These are phyloP conservation scores for Porites lobata DNA, from an alignment of 92 coral and sea anemone species.

Conservation along the genomic window DNA sequence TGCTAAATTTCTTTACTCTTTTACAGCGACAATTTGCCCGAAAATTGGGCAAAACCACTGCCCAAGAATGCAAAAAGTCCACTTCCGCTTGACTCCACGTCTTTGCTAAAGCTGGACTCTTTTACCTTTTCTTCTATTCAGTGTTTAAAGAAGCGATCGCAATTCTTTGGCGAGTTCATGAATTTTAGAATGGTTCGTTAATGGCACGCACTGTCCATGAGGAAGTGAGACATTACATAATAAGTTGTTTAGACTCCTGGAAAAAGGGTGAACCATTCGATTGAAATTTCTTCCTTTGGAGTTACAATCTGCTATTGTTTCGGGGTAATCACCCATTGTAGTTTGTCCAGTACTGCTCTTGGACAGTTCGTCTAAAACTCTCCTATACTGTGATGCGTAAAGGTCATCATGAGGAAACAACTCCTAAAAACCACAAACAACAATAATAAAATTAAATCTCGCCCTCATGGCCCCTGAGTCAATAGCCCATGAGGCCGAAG, in stretches of 20 bases:
- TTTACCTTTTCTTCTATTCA: neutral
- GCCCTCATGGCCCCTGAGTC: too few relatives aligned
- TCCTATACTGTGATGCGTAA: constrained; percentile 29
- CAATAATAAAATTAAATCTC: neutral
- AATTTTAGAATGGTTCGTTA: constrained; percentile 43
- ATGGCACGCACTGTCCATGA: constrained; percentile 60
- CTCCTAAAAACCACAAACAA: constrained; percentile 3
- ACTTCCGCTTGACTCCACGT: too few relatives aligned
- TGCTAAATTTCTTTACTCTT: too few relatives aligned
- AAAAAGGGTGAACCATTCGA: neutral
- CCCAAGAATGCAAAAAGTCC: too few relatives aligned
- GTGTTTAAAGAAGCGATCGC: neutral
- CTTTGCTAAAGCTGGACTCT: neutral
- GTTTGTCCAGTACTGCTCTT: constrained; percentile 45
- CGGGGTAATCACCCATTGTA: constrained; percentile 31
- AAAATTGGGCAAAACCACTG: too few relatives aligned
- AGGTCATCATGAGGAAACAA: constrained; percentile 66
- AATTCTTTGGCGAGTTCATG: constrained; percentile 55
- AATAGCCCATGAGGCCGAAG: too few relatives aligned
- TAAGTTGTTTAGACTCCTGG: neutral
- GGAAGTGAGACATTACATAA: constrained; percentile 46
- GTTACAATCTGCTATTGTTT: constrained; percentile 64
- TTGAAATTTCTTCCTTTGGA: constrained; percentile 43
- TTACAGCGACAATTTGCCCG: too few relatives aligned
- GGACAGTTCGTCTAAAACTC: constrained; percentile 16